phyloP scores from a whole-genome alignment of 2,113 vertebrate species.

The Ciconia boyciana region DNA sequence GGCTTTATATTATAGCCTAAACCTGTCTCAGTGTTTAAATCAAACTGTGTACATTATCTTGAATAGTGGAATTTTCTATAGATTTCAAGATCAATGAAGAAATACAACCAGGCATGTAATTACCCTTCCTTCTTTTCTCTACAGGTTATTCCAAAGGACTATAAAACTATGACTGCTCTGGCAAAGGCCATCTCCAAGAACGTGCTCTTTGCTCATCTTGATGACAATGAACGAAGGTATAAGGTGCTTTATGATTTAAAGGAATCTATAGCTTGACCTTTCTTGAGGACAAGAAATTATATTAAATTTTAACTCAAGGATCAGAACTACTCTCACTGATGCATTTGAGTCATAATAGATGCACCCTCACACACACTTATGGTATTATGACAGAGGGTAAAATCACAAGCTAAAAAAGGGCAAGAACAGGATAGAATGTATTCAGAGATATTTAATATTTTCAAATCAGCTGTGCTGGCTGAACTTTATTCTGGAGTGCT shows the following conservation, averaged over 20 bases:
- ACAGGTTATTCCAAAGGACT: slow-evolving; percentile 98
- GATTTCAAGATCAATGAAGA: neutral
- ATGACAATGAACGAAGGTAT: slow-evolving; percentile 98
- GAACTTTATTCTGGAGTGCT: neutral
- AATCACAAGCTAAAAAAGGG: neutral
- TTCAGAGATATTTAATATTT: neutral
- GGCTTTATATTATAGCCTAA: neutral
- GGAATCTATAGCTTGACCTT: neutral
- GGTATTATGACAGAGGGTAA: neutral
- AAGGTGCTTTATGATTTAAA: neutral
- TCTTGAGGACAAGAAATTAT: neutral
- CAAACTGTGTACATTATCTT: neutral
- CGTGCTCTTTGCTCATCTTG: slow-evolving; percentile 94
- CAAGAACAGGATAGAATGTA: neutral
- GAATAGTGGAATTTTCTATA: neutral
- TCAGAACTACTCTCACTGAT: neutral
- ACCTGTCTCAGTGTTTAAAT: neutral
- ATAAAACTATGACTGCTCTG: slow-evolving; percentile 97
- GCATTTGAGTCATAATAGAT: neutral
- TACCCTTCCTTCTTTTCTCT: neutral
- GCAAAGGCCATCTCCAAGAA: slow-evolving; percentile 98
- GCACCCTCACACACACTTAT: neutral
- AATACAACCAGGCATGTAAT: neutral
- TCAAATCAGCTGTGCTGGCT: neutral
- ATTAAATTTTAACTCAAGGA: neutral